Base-by-base conservation (phyloP, 2,888 invertebrate genomes). In the Platycnemis pennipes region DNA sequence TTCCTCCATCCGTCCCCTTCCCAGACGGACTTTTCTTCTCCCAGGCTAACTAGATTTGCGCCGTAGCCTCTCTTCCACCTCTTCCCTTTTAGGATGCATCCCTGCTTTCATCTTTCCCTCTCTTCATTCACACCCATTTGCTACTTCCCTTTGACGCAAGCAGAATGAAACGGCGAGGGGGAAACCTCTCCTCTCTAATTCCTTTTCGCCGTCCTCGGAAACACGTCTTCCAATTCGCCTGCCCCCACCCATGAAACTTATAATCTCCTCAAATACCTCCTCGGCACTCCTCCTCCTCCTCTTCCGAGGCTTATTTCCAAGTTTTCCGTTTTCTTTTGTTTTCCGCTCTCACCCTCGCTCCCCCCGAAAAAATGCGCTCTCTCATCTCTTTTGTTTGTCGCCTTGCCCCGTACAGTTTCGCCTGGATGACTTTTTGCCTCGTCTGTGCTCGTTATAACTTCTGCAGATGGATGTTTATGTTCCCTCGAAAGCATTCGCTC, bases 191-290 rank as follows among this genome's bases (percentile, higher is more conserved):
- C 77, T 77, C 16, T 31, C 16, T 11, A 31, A 7, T 11, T 77
- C 8, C 77, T 77, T 37, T 37, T 77, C 37, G 13, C 37, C 13
- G 49, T n/a, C n/a, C n/a, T 77, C 77, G 37, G 11, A 11, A 77
- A 77, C 31, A 77, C 31, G 63, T 49, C 49, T 77, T 77, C 37
- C 77, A n/a, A 37, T 26, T 26, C 77, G 11, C 77, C 37, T 49
- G 37, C 77, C 37, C 77, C 77, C 77, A 37, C 77, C 77, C 77
- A 77, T 77, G 77, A 77, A 77, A 37, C 77, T 77, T 77, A 77
- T 77, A 77, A 77, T 77, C 77, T 77, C 37, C 26, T 37, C 13
- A 77, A 77, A 77, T 37, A 77, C 37, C 37, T 77, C 77, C 31
- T 31, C 26, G 31, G 1, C 77, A 77, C 77, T 31, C 31, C 77